Evolutionary conservation across 1,140 invertebrate species (phyloP).

Genomic region (Sitodiplosis mosellana): DNA sequence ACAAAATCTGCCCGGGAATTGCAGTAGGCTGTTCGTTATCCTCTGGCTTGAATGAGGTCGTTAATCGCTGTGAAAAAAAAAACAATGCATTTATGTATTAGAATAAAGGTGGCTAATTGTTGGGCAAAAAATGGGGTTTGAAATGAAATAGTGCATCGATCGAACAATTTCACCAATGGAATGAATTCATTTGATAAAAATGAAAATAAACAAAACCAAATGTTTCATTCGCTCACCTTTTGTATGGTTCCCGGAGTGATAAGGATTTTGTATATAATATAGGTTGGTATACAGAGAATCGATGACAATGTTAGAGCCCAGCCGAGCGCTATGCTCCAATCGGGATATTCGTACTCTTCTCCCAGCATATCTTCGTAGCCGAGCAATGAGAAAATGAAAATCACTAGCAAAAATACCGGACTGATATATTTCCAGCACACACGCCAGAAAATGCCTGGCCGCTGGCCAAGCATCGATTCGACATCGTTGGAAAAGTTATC

Average conservation of each 20-base stretch:
- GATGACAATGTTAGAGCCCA: constrained; percentile 84
- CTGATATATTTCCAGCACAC: constrained; percentile 86
- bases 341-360: constrained; percentile 72
- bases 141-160: too few species aligned
- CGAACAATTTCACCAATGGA: too few species aligned
- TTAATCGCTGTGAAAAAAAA: background rate
- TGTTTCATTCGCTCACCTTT: background rate
- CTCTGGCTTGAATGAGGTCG: background rate
- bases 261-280: constrained; percentile 58
- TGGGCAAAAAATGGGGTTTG: too few species aligned
- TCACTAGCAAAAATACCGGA: constrained; percentile 63
- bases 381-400: constrained; percentile 79
- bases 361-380: constrained; percentile 76
- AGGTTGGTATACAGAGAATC: constrained; percentile 75
- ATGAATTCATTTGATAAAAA: too few species aligned
- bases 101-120: too few species aligned
- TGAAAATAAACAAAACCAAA: background rate
- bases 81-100: too few species aligned
- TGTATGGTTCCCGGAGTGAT: background rate
- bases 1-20: background rate
- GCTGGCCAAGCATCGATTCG: constrained; percentile 75
- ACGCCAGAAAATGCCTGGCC: constrained; percentile 76
- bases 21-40: background rate
- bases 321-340: constrained; percentile 76
- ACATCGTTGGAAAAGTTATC: constrained; percentile 76